A percentile compares a stretch with the other conserved stretches of the same genome.
Evolutionary conservation across 1,140 invertebrate genomes (phyloP).

Genomic region (Eulimnadia texana): DNA sequence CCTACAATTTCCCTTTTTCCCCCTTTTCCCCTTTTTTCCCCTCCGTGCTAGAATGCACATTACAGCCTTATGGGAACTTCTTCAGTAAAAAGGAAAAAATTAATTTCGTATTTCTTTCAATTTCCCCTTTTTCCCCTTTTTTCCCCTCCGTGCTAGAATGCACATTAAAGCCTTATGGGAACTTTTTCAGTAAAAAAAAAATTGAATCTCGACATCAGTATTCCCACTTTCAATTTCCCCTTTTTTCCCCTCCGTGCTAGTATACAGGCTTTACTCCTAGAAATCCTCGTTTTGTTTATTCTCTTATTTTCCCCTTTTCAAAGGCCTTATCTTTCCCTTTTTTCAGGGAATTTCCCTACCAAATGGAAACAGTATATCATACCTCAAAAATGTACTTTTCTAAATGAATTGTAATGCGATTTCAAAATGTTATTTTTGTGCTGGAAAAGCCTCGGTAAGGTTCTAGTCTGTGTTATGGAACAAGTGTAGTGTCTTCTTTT

Average conservation of each 20-base stretch:
- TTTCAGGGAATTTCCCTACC: too few relatives aligned
- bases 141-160: neutral
- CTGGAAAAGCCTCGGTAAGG: neutral
- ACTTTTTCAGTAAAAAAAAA: neutral
- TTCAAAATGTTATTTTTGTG: neutral
- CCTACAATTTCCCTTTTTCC: too few relatives aligned
- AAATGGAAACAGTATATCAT: too few relatives aligned
- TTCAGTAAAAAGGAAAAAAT: conserved; percentile 21
- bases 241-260: too few relatives aligned
- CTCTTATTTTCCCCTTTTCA: too few relatives aligned
- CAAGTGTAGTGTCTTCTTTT: neutral
- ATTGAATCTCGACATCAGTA: too few relatives aligned
- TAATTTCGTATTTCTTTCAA: neutral
- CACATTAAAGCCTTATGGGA: neutral
- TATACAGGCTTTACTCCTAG: too few relatives aligned
- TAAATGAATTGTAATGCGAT: neutral
- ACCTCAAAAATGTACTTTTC: neutral
- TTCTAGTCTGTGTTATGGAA: neutral
- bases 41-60: neutral
- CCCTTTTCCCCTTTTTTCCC: too few relatives aligned
- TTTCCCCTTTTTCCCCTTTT: too few relatives aligned
- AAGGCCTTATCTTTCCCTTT: too few relatives aligned
- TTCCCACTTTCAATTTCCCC: too few relatives aligned
- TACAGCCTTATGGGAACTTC: conserved; percentile 46
- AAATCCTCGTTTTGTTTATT: too few relatives aligned